Evolutionary conservation across 2,113 vertebrate genomes (phyloP).

Genomic region (Prietella phreatophila): DNA sequence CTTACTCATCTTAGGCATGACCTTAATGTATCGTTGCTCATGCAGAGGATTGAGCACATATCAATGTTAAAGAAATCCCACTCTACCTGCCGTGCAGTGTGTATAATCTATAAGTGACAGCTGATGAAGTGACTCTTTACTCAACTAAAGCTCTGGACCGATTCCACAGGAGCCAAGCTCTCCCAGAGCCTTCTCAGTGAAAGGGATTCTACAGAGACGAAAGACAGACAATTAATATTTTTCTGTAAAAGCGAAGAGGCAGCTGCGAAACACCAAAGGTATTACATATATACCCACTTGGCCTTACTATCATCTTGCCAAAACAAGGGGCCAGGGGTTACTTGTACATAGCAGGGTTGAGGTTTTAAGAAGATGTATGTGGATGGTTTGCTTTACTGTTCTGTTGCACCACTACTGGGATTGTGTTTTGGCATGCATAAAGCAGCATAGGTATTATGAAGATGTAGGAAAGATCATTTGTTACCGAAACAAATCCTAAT

Average conservation of each 20-base stretch:
- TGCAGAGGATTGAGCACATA: neutral
- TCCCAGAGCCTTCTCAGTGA: conserved; percentile 29
- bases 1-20: neutral
- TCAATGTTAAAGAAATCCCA: conserved; percentile 13
- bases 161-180: conserved; percentile 38
- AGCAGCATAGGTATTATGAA: conserved; percentile 7
- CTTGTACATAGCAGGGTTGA: neutral
- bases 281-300: neutral
- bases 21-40: neutral
- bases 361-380: conserved; percentile 36
- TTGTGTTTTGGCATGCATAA: neutral
- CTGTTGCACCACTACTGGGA: conserved; percentile 25
- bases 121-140: conserved; percentile 31
- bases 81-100: conserved; percentile 8
- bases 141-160: conserved; percentile 20
- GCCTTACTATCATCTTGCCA: neutral
- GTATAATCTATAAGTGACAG: conserved; percentile 32
- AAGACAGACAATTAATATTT: conserved; percentile 44
- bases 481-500: conserved; percentile 26
- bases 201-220: conserved; percentile 25
- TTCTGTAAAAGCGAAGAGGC: conserved; percentile 32
- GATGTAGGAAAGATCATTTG: conserved; percentile 34
- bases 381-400: conserved; percentile 25
- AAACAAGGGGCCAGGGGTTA: conserved; percentile 12
- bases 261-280: conserved; percentile 23